Percentiles rank a stretch among this genome's conserved stretches.
Conservation (phyloP, 2,888 invertebrate species). For the Amiota communis region DNA sequence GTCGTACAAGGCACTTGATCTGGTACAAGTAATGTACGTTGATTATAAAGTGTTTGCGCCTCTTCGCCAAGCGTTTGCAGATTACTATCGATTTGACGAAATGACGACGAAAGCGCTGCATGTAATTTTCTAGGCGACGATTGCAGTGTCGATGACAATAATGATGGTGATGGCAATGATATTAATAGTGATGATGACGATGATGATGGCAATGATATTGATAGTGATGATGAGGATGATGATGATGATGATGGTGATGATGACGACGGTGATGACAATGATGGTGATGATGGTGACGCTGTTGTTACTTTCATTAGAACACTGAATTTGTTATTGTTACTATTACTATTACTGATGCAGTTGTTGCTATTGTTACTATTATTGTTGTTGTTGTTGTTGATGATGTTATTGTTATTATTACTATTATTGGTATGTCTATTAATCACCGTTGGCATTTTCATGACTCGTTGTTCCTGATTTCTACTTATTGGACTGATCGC, state of each 20-base stretch:
- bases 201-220: neutral
- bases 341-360: too few species aligned
- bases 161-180: conserved; percentile 3
- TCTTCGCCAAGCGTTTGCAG: conserved; percentile 60
- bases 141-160: conserved; percentile 27
- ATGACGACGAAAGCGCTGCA: conserved; percentile 63
- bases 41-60: conserved; percentile 61
- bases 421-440: neutral
- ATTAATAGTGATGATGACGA: neutral
- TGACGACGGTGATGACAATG: conserved; percentile 11
- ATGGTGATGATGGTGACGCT: conserved; percentile 11
- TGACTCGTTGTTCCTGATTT: too few species aligned
- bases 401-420: neutral
- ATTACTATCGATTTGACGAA: conserved; percentile 64
- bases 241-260: neutral
- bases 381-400: neutral
- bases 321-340: conserved; percentile 13
- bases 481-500: neutral
- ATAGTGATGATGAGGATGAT: neutral
- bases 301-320: neutral
- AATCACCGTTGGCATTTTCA: neutral
- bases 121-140: conserved; percentile 50
- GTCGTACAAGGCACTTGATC: conserved; percentile 36
- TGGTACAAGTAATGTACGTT: conserved; percentile 49
- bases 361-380: neutral